These are phyloP conservation scores for Yponomeuta malinellus DNA, from an alignment of 2,888 invertebrate genomes.

Conservation along the genomic window DNA sequence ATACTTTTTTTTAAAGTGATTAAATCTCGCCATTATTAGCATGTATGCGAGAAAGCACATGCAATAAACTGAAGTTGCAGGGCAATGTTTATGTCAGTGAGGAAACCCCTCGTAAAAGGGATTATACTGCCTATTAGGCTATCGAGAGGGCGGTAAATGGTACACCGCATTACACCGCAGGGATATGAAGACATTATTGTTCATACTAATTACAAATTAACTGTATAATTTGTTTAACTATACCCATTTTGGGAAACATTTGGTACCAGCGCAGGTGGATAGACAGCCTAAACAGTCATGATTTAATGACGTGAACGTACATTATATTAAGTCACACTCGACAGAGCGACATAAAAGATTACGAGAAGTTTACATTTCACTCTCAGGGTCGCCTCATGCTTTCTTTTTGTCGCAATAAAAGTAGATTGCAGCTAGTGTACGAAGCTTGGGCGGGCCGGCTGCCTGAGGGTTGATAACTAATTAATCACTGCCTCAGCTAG, in stretches of 20 bases:
- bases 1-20: too few species aligned
- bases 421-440: constrained; percentile 12
- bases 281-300: too few species aligned
- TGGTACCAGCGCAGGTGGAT: too few species aligned
- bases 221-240: not conserved
- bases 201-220: not conserved
- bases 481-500: constrained; percentile 56
- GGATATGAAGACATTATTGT: constrained; percentile 8
- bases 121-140: constrained; percentile 45
- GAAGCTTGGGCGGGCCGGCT: not conserved
- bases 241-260: too few species aligned
- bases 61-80: not conserved
- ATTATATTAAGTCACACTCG: too few species aligned
- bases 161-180: constrained; percentile 20
- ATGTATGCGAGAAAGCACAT: not conserved
- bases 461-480: constrained; percentile 43
- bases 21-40: too few species aligned
- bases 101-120: constrained; percentile 45
- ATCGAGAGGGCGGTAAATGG: constrained; percentile 44
- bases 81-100: constrained; percentile 29
- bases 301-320: too few species aligned
- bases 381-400: constrained; percentile 6
- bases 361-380: constrained; percentile 10
- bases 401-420: constrained; percentile 13
- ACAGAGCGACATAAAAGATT: too few species aligned